Evolutionary conservation across 2,888 invertebrate species (phyloP), one percentile per base, ranked within the genome.

Genomic region (Spodoptera exigua): DNA sequence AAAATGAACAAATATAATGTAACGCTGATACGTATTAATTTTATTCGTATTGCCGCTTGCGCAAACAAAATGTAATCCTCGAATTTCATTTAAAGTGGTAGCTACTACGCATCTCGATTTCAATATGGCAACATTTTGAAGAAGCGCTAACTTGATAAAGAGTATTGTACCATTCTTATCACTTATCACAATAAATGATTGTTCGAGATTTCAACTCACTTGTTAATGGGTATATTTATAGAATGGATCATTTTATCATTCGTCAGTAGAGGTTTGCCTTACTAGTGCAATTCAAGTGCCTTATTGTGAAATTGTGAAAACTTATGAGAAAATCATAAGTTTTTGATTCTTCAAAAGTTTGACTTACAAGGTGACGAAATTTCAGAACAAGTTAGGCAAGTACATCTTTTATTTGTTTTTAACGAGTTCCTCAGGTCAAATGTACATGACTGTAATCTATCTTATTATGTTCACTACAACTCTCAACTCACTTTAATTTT

Each of bases 101-200:
- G n/a, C n/a, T n/a, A n/a, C n/a, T 27, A 1, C 5, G 27, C 7
- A 27, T 27, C 27, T 41, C n/a, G 12, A 21, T 53, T 56, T 13
- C 35, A 10, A 35, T 56, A 27, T 3, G 54, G 56, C 56, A 56
- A 56, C 56, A 56, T 54, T 36, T n/a, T 35, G 13, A 18, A 41
- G 21, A n/a, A 48, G 17, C 17, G 17, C 44, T 40, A 21, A 27
- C 18, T 46, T 61, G 62, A 40, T 61, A 61, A n/a, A 52, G 27
- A 27, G 9, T 27, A 27, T 27, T 27, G 27, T 27, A 27, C 27
- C 9, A 27, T 27, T 27, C 27, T 27, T 27, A 27, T 27, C 52
- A 61, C 61, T 13, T 60, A 61, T 44, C 61, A 49, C 13, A 37
- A 44, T 37, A 1, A 27, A 27, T 27, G 27, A 27, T 27, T 27